These are phyloP conservation scores for Parazoanthus swiftii DNA, from an alignment of 92 coral and sea anemone species.

Conservation along the genomic window DNA sequence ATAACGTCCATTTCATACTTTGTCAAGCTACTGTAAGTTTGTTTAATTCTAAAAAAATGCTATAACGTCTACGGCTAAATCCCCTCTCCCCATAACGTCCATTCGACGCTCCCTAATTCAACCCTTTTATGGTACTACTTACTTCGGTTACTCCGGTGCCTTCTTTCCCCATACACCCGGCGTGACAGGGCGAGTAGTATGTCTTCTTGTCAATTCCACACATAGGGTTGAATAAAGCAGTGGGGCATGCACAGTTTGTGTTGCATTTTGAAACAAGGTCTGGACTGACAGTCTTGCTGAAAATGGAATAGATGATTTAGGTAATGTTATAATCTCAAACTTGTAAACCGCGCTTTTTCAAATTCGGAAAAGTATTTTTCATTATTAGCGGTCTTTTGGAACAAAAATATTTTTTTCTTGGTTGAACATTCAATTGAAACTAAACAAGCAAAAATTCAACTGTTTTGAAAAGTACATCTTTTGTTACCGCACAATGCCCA, in stretches of 20 bases:
- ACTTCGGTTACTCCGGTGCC: not conserved
- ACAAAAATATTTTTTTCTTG: too few species aligned
- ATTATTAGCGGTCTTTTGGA: not conserved
- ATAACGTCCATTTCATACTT: too few species aligned
- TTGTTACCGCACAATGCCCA: too few species aligned
- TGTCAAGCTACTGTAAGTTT: too few species aligned
- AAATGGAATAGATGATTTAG: too few species aligned
- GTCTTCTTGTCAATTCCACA: constrained; percentile 1
- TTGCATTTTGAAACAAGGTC: not conserved
- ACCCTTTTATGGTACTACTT: not conserved
- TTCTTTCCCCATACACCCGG: constrained; percentile 5
- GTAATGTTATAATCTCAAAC: too few species aligned
- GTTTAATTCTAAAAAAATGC: too few species aligned
- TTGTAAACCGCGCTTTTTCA: not conserved
- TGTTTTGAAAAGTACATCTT: too few species aligned
- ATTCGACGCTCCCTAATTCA: too few species aligned
- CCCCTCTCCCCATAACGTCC: too few species aligned
- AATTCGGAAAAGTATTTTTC: too few species aligned
- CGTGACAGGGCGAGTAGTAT: constrained; percentile 22
- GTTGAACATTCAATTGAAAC: not conserved
- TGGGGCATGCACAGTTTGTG: not conserved
- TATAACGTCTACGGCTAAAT: too few species aligned
- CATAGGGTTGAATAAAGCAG: not conserved
- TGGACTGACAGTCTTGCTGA: not conserved
- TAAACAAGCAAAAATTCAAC: not conserved